Conservation (phyloP, 2,888 invertebrate genomes). For the Lasiommata megera region DNA sequence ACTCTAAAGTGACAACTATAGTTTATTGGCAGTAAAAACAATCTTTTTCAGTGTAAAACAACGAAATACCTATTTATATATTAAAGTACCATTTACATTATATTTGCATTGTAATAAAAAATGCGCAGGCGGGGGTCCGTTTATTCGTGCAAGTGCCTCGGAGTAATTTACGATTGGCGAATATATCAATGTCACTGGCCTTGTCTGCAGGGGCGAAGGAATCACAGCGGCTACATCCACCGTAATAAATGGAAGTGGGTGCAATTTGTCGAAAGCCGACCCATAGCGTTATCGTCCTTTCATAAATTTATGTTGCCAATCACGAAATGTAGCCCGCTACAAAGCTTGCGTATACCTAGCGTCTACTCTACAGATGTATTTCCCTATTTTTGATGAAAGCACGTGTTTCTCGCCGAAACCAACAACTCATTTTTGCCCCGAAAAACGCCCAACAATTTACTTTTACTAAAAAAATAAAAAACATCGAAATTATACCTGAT, state of each 20-base stretch:
- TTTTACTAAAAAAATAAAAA: no score
- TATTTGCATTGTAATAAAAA: neutral
- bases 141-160: neutral
- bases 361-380: no score
- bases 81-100: no score
- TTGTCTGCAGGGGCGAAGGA: constrained; percentile 32
- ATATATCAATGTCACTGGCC: constrained; percentile 40
- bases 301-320: constrained; percentile 26
- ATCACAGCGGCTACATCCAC: constrained; percentile 40
- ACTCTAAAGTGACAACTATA: no score
- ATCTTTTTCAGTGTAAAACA: no score
- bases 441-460: no score
- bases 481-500: no score
- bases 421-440: no score
- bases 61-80: no score
- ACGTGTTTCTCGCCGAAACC: no score
- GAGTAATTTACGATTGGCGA: constrained; percentile 43
- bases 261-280: constrained; percentile 46
- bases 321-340: constrained; percentile 2
- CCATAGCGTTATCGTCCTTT: constrained; percentile 27
- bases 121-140: neutral
- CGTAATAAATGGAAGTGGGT: constrained; percentile 50
- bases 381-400: no score
- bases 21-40: no score
- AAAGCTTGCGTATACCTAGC: neutral